Base-by-base conservation (phyloP, 2,888 invertebrate genomes). In the Calliopum simillimum region DNA sequence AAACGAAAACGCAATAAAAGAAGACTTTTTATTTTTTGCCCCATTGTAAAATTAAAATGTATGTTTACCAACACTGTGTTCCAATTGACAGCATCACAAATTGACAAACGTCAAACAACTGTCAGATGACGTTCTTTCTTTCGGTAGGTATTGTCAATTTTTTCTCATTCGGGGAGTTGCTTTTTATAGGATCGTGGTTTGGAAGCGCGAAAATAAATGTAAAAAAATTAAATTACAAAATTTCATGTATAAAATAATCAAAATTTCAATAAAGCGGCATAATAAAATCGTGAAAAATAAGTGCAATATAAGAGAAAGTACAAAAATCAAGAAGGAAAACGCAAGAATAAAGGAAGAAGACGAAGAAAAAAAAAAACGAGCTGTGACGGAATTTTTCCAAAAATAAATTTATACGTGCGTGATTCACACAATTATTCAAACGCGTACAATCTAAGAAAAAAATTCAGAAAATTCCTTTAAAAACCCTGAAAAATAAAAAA, bases 341-440 rank as follows among this genome's bases (percentile, higher is more conserved):
- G 23, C n/a, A 23, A 61, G 3, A 44, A 61, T 8, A 14, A 1
- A 3, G 44, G 43, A 46, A 11, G 23, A 61, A 46, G 13, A 12
- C 16, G n/a, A 61, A 66, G 23, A 47, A 58, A 25, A 25, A 46
- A 49, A 16, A 21, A 59, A 53, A 13, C 53, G 21, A 12, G 43
- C 70, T 69, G 75, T 77, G 77, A 77, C 75, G 76, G 71, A 77
- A 76, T 74, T 76, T 75, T 75, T 76, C 77, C 77, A 76, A 76
- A 77, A 77, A 77, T 77, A 77, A 75, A 71, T 76, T 71, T n/a
- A 21, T 65, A 72, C 68, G 64, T 74, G 71, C 67, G 76, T 77
- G 77, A 76, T 72, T 77, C 76, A 77, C 33, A 33, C 33, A 33
- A 33, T 33, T 33, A n/a, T 2, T 8, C 33, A 33, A 8, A 33